Evolutionary conservation across 92 coral and sea anemone genomes (phyloP), one percentile per base, ranked within the genome.

Genomic region (Nematostella vectensis): DNA sequence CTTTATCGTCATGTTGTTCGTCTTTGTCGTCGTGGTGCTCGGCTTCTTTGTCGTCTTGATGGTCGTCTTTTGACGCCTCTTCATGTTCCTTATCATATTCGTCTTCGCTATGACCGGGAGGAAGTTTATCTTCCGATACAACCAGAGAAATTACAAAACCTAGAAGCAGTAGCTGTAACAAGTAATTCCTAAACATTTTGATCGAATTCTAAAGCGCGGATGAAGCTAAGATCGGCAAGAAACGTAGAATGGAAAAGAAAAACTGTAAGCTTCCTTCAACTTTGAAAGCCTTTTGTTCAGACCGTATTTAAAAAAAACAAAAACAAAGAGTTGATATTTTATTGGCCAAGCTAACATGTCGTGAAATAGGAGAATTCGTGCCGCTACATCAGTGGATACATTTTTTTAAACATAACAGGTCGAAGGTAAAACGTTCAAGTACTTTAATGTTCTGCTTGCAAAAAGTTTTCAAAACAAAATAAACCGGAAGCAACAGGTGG

Each of bases 91-190:
- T 59, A 13, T 66, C 63, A 19, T 66, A 36, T 4, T 54, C 31
- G 27, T 65, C 49, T 1, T 39, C 70, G 1, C 42, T 58, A 17
- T 65, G 71, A 11, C 50, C 57, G 27, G 57, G 52, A 12, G 57
- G 27, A 4, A 25, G 22, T 25, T 53, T 64, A 11, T 64, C 63
- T 24, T 66, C 72, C 15, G 72, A 29, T 19, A 55, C 47, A 3
- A 66, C 72, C 43, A 66, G 0, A 0, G 72, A 40, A n/a, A 66
- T 38, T 29, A 66, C 62, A 42, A 66, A 10, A 4, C 72, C 72
- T 54, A 66, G 49, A 43, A 66, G 63, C 37, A 66, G 47, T 54
- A 66, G 55, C 62, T 48, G 54, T 36, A 66, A 19, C 13, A 66
- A 30, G 29, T 54, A 37, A 11, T 66, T 66, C 24, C 55, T 66